Conservation (phyloP, 2,797 vertebrate genomes). For the Ctenochaetus hawaiiensis region DNA sequence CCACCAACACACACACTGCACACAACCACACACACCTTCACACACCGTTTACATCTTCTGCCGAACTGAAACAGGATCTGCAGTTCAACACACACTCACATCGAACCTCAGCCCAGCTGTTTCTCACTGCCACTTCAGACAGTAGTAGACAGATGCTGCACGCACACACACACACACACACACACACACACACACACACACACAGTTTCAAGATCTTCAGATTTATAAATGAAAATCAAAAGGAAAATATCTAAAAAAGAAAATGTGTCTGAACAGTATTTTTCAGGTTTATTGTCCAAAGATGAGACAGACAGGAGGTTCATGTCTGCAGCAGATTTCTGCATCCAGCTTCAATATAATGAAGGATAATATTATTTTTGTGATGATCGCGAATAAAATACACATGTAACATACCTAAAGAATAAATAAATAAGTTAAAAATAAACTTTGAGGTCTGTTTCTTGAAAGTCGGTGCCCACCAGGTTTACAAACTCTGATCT, state of each 20-base stretch:
- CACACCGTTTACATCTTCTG: constrained; percentile 63
- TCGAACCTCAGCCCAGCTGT: constrained; percentile 72
- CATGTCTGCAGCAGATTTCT: too few species aligned
- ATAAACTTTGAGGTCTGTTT: not conserved
- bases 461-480: constrained; percentile 4
- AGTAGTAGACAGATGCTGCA: constrained; percentile 40
- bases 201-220: not conserved
- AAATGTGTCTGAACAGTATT: too few species aligned
- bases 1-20: constrained; percentile 18
- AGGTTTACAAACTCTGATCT: constrained; percentile 27
- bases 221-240: constrained; percentile 4
- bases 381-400: too few species aligned
- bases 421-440: not conserved
- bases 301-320: too few species aligned
- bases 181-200: not conserved
- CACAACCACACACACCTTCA: constrained; percentile 33
- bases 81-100: constrained; percentile 29
- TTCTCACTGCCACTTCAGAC: constrained; percentile 72
- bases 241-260: too few species aligned
- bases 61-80: constrained; percentile 53
- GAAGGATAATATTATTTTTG: too few species aligned
- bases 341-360: too few species aligned
- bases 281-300: too few species aligned
- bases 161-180: not conserved
- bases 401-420: not conserved